Evolutionary conservation across 2,797 vertebrate genomes (phyloP).

Genomic region (Threskiornis aethiopicus): DNA sequence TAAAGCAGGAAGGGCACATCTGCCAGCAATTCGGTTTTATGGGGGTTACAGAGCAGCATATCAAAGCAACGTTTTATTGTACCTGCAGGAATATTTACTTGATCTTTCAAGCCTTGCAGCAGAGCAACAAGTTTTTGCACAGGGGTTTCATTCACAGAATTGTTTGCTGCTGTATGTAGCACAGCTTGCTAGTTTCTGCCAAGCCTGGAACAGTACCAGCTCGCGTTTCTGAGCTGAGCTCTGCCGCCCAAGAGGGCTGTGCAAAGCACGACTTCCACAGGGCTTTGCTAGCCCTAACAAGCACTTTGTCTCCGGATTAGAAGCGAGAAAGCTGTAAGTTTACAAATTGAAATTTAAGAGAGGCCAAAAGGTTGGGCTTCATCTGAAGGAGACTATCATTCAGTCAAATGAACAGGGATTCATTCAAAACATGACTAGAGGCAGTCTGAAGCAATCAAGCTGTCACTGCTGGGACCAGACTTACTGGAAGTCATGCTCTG

Average conservation of each 20-base stretch:
- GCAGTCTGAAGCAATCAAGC: neutral
- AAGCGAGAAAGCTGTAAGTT: neutral
- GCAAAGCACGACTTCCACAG: fast-evolving
- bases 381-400: neutral
- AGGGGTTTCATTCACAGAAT: neutral
- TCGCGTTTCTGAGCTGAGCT: neutral
- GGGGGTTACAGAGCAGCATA: neutral
- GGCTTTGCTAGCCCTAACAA: neutral
- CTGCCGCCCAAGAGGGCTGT: neutral
- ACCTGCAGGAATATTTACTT: conserved; percentile 11
- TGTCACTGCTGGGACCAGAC: neutral
- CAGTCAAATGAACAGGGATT: neutral
- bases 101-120: neutral
- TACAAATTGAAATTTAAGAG: neutral
- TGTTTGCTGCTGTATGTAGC: neutral
- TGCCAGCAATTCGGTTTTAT: conserved; percentile 7
- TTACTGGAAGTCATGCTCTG: neutral
- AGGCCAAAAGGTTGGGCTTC: neutral
- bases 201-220: neutral
- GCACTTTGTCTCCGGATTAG: neutral
- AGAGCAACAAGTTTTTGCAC: neutral
- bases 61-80: neutral
- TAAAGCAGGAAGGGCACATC: neutral
- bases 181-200: neutral
- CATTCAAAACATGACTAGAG: neutral